Percentiles rank a stretch among this genome's conserved stretches.
Conservation (phyloP, 2,113 vertebrate species). For the Cichladusa arquata region DNA sequence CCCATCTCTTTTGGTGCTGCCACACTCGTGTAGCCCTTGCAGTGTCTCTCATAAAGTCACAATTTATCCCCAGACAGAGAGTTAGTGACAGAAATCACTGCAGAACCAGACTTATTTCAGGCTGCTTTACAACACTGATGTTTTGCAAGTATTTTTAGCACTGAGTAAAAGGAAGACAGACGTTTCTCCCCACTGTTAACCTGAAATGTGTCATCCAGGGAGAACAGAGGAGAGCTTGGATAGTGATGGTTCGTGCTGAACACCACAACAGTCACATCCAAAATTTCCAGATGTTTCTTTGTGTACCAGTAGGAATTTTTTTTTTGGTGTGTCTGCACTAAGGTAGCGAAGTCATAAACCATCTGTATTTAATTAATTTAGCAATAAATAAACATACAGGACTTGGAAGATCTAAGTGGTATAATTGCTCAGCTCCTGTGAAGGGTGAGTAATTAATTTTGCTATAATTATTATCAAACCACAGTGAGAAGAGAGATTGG, state of each 20-base stretch:
- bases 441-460: conserved; percentile 45
- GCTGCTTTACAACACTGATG: background rate
- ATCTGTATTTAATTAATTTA: conserved; percentile 33
- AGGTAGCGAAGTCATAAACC: conserved; percentile 1
- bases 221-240: background rate
- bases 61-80: background rate
- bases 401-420: background rate
- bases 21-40: fast-evolving
- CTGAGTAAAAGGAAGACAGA: background rate
- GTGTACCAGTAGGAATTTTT: background rate
- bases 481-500: background rate
- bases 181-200: background rate
- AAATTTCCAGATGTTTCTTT: background rate
- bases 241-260: background rate
- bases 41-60: background rate
- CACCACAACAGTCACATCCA: background rate
- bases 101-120: background rate
- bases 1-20: background rate
- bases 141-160: background rate
- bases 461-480: background rate
- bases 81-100: background rate
- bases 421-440: background rate
- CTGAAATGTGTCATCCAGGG: background rate
- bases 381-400: conserved; percentile 5
- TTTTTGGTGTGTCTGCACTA: background rate